Base-by-base conservation (phyloP, 2,888 invertebrate species). In the Zaprionus bogoriensis region DNA sequence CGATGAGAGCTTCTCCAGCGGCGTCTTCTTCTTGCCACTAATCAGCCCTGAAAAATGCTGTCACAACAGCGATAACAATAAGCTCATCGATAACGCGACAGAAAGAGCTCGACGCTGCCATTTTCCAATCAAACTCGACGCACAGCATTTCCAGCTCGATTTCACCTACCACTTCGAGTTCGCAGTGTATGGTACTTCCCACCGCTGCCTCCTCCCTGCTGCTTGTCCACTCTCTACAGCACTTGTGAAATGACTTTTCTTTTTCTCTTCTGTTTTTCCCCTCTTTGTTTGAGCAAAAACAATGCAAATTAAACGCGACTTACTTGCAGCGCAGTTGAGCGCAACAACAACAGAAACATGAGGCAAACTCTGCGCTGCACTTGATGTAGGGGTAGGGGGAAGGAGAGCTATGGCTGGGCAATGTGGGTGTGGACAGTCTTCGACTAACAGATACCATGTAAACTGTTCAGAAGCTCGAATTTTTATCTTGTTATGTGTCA, bases 261-360 rank as follows among this genome's bases (percentile, higher is more conserved):
- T 73, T 69, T n/a, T 23, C 22, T 36, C 17, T 47, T 42, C 47
- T 12, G 17, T 54, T 54, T 60, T 55, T 44, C 28, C 22, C 14
- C 20, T 77, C 68, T 51, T 85, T 85, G 82, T 85, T 82, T 66
- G 66, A 39, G 72, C 61, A 78, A 73, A 76, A 88, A 88, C 89
- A 82, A 87, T 71, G 79, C 88, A 77, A 87, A 88, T 88, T 88
- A 89, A 89, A 87, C 82, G 87, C 89, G 88, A 89, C 75, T 81
- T 84, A 86, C 84, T 81, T 81, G 84, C 78, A 67, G 74, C 59
- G 77, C 87, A 81, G 81, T 81, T 84, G 74, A 86, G 81, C 87
- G 87, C 65, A 60, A 53, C 65, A 71, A 77, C 51, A 67, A 62
- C 30, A 73, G 66, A 62, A 62, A 69, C 72, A 72, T 69, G 74